Conservation (phyloP, 2,797 vertebrate genomes). For the Naso thynnoides region DNA sequence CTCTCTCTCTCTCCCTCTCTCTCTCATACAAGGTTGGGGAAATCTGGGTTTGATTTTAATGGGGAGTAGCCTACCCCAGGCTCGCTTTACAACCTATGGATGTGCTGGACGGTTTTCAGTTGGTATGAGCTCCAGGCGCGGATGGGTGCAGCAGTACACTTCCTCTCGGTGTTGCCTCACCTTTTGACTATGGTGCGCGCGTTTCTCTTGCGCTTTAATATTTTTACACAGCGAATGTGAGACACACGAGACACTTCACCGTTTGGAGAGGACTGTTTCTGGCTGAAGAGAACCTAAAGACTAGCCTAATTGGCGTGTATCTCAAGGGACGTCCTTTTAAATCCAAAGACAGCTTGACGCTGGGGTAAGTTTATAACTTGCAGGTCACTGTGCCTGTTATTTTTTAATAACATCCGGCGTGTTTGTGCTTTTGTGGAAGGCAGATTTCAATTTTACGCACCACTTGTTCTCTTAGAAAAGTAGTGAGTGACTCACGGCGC, state of each 20-base stretch:
- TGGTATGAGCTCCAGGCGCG: constrained; percentile 59
- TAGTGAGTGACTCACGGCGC: constrained; percentile 26
- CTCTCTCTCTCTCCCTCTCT: constrained; percentile 12
- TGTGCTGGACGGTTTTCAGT: constrained; percentile 76
- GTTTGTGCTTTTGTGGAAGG: constrained; percentile 3
- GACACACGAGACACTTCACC: constrained; percentile 24
- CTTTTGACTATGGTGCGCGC: constrained; percentile 24
- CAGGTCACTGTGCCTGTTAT: constrained; percentile 13
- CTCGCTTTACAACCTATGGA: constrained; percentile 81
- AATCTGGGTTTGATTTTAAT: constrained; percentile 85
- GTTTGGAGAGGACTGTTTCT: constrained; percentile 39
- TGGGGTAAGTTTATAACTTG: constrained; percentile 68
- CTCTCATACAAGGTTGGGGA: constrained; percentile 50
- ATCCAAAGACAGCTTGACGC: constrained; percentile 31
- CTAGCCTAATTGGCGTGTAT: constrained; percentile 65
- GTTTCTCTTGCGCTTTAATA: constrained; percentile 19
- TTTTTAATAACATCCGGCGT: constrained; percentile 3
- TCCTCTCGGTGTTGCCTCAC: constrained; percentile 39
- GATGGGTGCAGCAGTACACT: constrained; percentile 56
- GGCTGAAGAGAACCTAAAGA: constrained; percentile 25
- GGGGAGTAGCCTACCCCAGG: constrained; percentile 79
- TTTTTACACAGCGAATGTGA: constrained; percentile 34
- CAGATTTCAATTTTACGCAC: constrained; percentile 63
- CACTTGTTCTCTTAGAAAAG: constrained; percentile 7
- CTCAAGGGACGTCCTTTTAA: constrained; percentile 39